A percentile compares a stretch with the other conserved stretches of the same genome.
phyloP scores from a whole-genome alignment of 2,888 invertebrate species.

The Epinotia ramella region DNA sequence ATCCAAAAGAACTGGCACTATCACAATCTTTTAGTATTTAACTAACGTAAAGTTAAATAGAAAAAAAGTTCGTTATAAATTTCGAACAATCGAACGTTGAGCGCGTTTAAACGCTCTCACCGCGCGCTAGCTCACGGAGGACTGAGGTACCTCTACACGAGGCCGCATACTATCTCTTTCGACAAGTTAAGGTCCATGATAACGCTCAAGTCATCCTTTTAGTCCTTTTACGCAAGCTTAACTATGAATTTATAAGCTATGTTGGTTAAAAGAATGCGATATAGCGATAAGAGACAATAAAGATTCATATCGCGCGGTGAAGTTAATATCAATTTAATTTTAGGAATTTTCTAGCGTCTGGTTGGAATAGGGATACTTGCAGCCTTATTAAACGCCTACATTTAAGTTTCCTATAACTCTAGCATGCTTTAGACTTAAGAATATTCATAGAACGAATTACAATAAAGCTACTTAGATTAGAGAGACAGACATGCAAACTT shows the following conservation, averaged over 20 bases:
- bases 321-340: slow-evolving; percentile 35
- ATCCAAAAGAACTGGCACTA: slow-evolving; percentile 45
- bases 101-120: slow-evolving; percentile 66
- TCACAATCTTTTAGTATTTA: slow-evolving; percentile 42
- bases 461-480: not conserved
- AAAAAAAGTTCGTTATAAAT: slow-evolving; percentile 42
- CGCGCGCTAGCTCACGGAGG: slow-evolving; percentile 60
- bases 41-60: slow-evolving; percentile 32
- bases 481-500: not conserved
- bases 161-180: slow-evolving; percentile 73
- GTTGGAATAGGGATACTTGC: not conserved
- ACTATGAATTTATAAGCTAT: slow-evolving; percentile 43
- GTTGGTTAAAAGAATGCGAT: slow-evolving; percentile 45
- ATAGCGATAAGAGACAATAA: slow-evolving; percentile 41
- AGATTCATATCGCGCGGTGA: slow-evolving; percentile 35
- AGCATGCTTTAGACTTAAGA: not conserved
- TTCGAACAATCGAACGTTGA: slow-evolving; percentile 56
- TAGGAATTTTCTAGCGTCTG: slow-evolving; percentile 34
- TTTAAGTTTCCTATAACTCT: not conserved
- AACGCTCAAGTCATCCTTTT: slow-evolving; percentile 69
- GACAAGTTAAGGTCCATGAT: slow-evolving; percentile 74
- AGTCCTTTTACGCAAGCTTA: slow-evolving; percentile 49
- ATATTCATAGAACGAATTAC: not conserved
- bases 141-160: slow-evolving; percentile 59
- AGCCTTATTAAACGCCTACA: not conserved